Percentiles rank a stretch among this genome's conserved stretches.
Conservation (phyloP, 2,888 invertebrate genomes). For the Leucania comma region DNA sequence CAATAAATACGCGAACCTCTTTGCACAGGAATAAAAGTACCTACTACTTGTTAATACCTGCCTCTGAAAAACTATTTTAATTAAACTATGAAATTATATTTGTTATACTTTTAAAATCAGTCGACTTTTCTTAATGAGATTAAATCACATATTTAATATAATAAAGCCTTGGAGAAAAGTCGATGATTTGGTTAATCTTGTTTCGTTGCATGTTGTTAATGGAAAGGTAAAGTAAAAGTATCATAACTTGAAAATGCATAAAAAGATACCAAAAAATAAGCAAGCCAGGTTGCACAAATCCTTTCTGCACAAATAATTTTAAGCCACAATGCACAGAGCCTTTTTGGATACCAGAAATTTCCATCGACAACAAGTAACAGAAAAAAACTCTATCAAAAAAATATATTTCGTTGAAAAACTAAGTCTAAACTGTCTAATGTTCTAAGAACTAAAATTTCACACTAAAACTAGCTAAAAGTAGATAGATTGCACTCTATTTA, state of each 20-base stretch:
- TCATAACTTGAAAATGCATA: conserved; percentile 1
- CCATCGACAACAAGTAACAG: conserved; percentile 25
- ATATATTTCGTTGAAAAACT: conserved; percentile 55
- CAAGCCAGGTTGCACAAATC: conserved; percentile 2
- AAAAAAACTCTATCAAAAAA: conserved; percentile 30
- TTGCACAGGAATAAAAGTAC: conserved; percentile 50
- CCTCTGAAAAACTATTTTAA: conserved; percentile 63
- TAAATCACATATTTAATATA: conserved; percentile 10
- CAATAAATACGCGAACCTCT: conserved; percentile 22
- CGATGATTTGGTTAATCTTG: conserved; percentile 34
- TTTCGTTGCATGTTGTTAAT: conserved; percentile 17
- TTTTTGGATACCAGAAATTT: conserved; percentile 19
- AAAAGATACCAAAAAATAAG: neutral
- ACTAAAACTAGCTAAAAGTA: conserved; percentile 74
- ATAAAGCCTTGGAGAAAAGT: conserved; percentile 24
- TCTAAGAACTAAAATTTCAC: conserved; percentile 71
- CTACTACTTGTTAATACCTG: conserved; percentile 59
- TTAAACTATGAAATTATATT: conserved; percentile 53
- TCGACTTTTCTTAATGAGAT: conserved; percentile 25
- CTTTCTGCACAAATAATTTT: conserved; percentile 10
- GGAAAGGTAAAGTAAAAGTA: conserved; percentile 33
- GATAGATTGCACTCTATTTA: conserved; percentile 76
- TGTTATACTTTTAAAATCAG: conserved; percentile 48
- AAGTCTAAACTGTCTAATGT: conserved; percentile 58
- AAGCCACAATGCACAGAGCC: neutral